Evolutionary conservation across 2,888 invertebrate genomes (phyloP), one percentile per base, ranked within the genome.

Genomic region (Diogma glabrata): DNA sequence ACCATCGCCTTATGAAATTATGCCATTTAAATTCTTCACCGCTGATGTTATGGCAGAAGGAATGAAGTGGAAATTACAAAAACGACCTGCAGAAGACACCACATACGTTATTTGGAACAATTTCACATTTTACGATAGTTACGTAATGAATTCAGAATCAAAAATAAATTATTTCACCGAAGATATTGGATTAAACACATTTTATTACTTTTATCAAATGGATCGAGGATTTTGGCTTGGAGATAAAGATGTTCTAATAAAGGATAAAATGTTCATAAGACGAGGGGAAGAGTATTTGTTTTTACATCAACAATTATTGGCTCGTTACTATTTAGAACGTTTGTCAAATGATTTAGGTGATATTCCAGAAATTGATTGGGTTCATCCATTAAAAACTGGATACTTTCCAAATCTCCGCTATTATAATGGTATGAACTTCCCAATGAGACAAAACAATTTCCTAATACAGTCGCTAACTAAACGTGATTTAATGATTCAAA

Each of bases 291-390:
- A 71, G 52, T 81, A 75, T 68, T 77, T 82, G 65, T 80, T 74
- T 64, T 64, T 75, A 54, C 78, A 83, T 60, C 82, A 82, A 61
- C 82, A 85, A 66, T 59, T 85, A 12, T 59, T 85, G 56, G 75
- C 82, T 54, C 80, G 81, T 75, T 87, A 85, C 67, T 82, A 86
- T 63, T 72, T 85, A 70, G 85, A 87, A 64, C 80, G 87, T 64
- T 69, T 86, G 51, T 79, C 83, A 9, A 79, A 82, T 61, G 80
- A 78, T 54, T 72, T 82, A 47, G 78, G 79, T n/a, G 79, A 82
- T 55, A 79, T 85, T 55, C 72, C 75, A 23, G 71, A 74, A 9
- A 72, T 82, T 53, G 72, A 77, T 23, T 73, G 73, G 60, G 69
- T 74, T 54, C 63, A 66, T 45, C 67, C 73, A 47, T 68, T 82